Percentiles rank a stretch among this genome's conserved stretches.
These are phyloP conservation scores for Carlito syrichta DNA, from an alignment of 2,113 vertebrate genomes.

Conservation along the genomic window DNA sequence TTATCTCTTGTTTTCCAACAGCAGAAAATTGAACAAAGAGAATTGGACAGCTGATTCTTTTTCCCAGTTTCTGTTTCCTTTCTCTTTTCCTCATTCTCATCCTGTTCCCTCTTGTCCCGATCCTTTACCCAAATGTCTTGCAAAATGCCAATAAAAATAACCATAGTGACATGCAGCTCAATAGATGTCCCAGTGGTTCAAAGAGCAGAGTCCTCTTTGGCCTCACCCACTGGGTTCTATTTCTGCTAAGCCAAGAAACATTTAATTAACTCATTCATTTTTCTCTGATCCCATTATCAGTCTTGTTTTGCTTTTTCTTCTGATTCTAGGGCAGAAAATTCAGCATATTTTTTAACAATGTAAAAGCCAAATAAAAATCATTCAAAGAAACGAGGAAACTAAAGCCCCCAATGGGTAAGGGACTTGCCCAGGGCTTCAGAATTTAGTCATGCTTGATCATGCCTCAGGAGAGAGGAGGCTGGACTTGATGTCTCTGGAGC, in stretches of 20 bases:
- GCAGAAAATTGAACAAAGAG: not conserved
- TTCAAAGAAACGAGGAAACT: not conserved
- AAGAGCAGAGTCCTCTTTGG: constrained; percentile 23
- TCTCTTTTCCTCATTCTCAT: not conserved
- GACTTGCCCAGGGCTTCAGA: not conserved
- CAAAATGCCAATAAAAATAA: not conserved
- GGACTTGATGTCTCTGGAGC: not conserved
- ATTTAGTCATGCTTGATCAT: not conserved
- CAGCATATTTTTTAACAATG: constrained; percentile 13
- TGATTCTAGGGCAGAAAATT: constrained; percentile 20
- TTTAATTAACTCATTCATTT: constrained; percentile 66
- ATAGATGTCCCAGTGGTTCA: not conserved
- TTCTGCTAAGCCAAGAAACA: constrained; percentile 49
- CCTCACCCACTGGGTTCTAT: not conserved
- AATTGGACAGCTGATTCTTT: not conserved
- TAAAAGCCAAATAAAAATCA: not conserved
- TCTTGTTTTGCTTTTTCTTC: not conserved
- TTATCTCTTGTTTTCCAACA: not conserved
- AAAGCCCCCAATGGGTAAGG: not conserved
- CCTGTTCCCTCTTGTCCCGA: not conserved
- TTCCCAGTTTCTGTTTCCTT: not conserved
- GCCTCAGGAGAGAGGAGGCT: not conserved
- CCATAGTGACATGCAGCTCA: not conserved
- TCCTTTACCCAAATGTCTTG: not conserved
- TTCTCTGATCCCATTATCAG: constrained; percentile 50